Base-by-base conservation (phyloP, 2,888 invertebrate genomes). In the Morpho helenor region DNA sequence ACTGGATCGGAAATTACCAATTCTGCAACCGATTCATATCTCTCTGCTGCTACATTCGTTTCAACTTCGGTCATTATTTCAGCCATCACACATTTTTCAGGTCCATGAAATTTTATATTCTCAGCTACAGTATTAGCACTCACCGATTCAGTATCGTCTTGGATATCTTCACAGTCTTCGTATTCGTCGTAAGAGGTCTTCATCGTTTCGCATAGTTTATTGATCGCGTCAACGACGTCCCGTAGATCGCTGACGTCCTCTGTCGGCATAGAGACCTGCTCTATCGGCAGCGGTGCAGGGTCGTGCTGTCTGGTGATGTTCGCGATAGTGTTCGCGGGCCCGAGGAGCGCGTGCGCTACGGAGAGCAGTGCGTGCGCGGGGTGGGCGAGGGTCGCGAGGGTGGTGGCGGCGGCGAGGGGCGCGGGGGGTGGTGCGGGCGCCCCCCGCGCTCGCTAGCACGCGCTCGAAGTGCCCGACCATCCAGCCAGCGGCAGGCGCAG, bases 401-500 rank as follows among this genome's bases (percentile, higher is more conserved):
- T 80, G 57, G 60, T 56, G 46, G 66, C 64, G 66, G 62, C 64
- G 57, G 66, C 68, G 50, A 51, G 57, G 42, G 57, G 67, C 71
- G 65, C 51, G 66, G 49, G 58, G 52, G 48, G 64, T 52, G 59
- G 65, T 66, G 75, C 74, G 66, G 69, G 60, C 69, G 82, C 87
- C 87, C 86, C 86, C 82, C 82, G 75, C 78, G 75, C 79, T 73
- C 82, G 91, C 89, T 91, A 91, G 91, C 91, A 91, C 58, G 88
- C 89, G 76, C 83, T 84, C 47, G 92, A 91, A 60, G 91, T 79
- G 75, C 86, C 92, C 83, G 93, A 78, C 88, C 92, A 93, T 64
- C 89, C 87, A 65, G 84, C 85, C 66, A 93, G 82, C 70, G 92
- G 92, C 61, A 93, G 77, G 59, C 88, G 85, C 68, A 91, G 85